A percentile compares a stretch with the other conserved stretches of the same genome.
Evolutionary conservation across 2,888 invertebrate species (phyloP).

Genomic region (Platerodrilus igneus): DNA sequence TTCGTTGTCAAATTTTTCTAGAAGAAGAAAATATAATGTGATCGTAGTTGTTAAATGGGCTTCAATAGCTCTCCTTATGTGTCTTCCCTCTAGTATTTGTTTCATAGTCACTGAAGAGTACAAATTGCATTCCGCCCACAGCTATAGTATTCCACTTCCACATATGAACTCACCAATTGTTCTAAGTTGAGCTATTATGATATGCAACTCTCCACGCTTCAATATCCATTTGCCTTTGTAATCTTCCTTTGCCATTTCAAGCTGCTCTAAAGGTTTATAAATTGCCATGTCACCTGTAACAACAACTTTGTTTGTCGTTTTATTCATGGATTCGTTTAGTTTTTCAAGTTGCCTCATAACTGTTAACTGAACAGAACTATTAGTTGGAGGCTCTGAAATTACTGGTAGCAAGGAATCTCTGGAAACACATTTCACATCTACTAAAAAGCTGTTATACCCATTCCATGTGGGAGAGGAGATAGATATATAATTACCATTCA

Average conservation of each 20-base stretch:
- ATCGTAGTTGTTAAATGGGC: constrained; percentile 5
- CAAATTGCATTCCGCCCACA: constrained; percentile 4
- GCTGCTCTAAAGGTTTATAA: constrained; percentile 7
- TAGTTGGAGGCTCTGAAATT: constrained; percentile 1
- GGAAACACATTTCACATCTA: constrained; percentile 2
- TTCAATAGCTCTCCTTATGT: constrained; percentile 6
- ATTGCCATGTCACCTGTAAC: constrained; percentile 5
- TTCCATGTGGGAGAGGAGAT: constrained; percentile 6
- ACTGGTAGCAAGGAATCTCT: constrained; percentile 1
- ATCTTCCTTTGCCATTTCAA: constrained; percentile 6
- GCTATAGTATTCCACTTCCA: constrained; percentile 6
- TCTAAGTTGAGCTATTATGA: constrained; percentile 6
- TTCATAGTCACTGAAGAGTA: constrained; percentile 4
- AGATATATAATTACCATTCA: neutral
- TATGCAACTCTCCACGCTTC: constrained; percentile 1
- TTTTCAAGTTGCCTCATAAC: constrained; percentile 3
- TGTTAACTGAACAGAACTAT: too few relatives aligned
- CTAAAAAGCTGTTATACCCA: constrained; percentile 5
- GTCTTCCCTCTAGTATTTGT: constrained; percentile 7
- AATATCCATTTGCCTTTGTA: constrained; percentile 7
- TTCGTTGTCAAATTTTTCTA: constrained; percentile 6
- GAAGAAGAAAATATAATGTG: constrained; percentile 5
- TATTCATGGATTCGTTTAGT: constrained; percentile 3
- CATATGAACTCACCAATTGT: constrained; percentile 9
- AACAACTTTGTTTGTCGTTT: constrained; percentile 4